These are phyloP conservation scores for Metopolophium dirhodum DNA, from an alignment of 1,140 invertebrate species.

Conservation along the genomic window DNA sequence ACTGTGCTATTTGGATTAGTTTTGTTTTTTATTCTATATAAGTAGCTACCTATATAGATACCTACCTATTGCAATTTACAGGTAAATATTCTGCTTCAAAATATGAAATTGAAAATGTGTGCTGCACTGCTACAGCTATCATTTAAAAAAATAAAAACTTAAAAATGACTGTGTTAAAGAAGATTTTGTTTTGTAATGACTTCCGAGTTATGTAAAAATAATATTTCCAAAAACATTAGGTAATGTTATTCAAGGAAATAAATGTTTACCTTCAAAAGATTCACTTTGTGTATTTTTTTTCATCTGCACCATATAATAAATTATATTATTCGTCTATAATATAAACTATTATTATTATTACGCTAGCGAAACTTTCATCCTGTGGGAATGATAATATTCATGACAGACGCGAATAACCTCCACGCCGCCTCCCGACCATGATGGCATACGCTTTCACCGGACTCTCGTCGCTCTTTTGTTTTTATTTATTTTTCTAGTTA, in stretches of 20 bases:
- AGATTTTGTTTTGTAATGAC: background rate
- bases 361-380: background rate
- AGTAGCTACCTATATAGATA: no score
- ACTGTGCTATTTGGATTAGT: no score
- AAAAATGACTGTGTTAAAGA: background rate
- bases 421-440: no score
- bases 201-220: background rate
- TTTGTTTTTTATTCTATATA: background rate
- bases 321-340: background rate
- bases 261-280: background rate
- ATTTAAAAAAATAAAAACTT: no score
- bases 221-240: background rate
- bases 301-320: background rate
- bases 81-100: no score
- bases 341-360: background rate
- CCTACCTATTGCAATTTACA: no score
- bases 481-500: background rate
- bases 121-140: no score
- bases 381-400: slow-evolving; percentile 15
- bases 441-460: background rate
- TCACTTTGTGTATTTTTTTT: background rate
- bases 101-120: background rate
- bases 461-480: background rate
- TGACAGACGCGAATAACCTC: background rate
- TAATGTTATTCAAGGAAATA: background rate